These are phyloP conservation scores for Acropora yongei DNA, from an alignment of 64 coral and sea anemone genomes.

Conservation along the genomic window DNA sequence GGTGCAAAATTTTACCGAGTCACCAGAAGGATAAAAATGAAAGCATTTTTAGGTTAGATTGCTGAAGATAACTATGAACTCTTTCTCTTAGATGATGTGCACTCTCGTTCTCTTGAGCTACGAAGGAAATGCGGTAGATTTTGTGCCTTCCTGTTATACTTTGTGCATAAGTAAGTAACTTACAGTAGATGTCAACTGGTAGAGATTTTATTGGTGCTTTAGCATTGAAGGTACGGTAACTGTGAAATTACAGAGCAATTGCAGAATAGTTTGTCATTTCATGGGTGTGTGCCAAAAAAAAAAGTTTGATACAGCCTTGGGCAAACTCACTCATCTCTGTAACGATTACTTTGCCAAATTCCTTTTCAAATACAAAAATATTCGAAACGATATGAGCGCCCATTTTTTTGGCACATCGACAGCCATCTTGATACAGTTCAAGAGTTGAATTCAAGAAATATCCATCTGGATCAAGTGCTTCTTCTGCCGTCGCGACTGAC, in stretches of 20 bases:
- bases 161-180: slow-evolving; percentile 17
- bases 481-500: slow-evolving; percentile 41
- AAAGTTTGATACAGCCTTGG: no score
- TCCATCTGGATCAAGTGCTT: neutral
- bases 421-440: slow-evolving; percentile 21
- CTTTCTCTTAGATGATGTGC: slow-evolving; percentile 32
- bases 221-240: no score
- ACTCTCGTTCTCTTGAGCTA: slow-evolving; percentile 32
- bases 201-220: no score
- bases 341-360: no score
- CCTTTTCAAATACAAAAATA: neutral
- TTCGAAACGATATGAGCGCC: neutral
- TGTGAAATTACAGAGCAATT: no score
- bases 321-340: no score
- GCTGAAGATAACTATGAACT: neutral
- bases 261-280: no score
- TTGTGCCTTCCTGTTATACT: slow-evolving; percentile 30
- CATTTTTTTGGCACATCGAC: neutral
- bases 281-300: no score
- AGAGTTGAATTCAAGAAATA: neutral
- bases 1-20: no score
- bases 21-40: no score
- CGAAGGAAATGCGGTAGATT: slow-evolving; percentile 36
- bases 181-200: no score
- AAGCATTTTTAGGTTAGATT: neutral